These are phyloP conservation scores for Nipponacmea schrenckii DNA, from an alignment of 2,888 invertebrate species.

Conservation along the genomic window DNA sequence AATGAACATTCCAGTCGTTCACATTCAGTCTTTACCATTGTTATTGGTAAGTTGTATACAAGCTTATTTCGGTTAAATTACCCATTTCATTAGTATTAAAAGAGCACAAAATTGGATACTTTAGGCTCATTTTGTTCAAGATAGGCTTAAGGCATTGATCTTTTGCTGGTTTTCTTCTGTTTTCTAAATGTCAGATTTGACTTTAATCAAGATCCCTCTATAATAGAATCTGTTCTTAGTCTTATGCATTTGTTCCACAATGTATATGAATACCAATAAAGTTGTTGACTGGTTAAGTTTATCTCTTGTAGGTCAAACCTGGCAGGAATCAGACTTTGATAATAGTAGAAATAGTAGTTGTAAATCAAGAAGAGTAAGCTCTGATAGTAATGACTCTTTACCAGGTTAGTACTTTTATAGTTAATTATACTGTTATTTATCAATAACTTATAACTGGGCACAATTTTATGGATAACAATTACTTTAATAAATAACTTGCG, in stretches of 20 bases:
- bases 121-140: neutral
- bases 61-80: neutral
- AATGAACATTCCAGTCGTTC: constrained; percentile 68
- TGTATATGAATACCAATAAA: too few relatives aligned
- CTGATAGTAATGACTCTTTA: constrained; percentile 4
- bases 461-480: too few relatives aligned
- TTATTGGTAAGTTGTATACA: constrained; percentile 57
- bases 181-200: neutral
- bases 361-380: neutral
- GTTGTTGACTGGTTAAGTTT: too few relatives aligned
- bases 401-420: neutral
- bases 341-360: constrained; percentile 3
- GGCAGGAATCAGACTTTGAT: constrained; percentile 54
- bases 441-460: too few relatives aligned
- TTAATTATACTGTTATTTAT: too few relatives aligned
- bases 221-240: too few relatives aligned
- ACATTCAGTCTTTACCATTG: constrained; percentile 67
- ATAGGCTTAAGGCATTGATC: neutral
- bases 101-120: neutral
- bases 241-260: too few relatives aligned
- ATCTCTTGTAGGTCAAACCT: constrained; percentile 51
- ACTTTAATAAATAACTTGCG: too few relatives aligned
- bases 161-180: neutral
- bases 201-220: neutral
- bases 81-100: neutral